phyloP scores from a whole-genome alignment of 2,797 vertebrate species.

The Ctenosaura bakeri region DNA sequence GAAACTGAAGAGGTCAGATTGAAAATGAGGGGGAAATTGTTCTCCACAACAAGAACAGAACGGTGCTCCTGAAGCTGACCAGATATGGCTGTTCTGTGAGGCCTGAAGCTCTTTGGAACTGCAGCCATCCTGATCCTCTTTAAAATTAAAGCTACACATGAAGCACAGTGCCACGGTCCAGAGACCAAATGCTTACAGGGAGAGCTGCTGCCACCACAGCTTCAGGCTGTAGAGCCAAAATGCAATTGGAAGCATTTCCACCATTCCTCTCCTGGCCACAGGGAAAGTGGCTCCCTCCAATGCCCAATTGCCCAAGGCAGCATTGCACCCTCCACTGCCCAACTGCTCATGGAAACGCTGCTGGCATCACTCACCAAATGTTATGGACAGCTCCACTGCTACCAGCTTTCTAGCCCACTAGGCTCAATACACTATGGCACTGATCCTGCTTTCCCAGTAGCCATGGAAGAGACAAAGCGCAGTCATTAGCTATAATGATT shows the following conservation, averaged over 20 bases:
- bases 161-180: slow-evolving; percentile 32
- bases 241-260: rapidly evolving
- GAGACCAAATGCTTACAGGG: slow-evolving; percentile 21
- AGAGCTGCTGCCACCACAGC: background rate
- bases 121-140: slow-evolving; percentile 26
- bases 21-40: slow-evolving; percentile 36
- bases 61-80: slow-evolving; percentile 19
- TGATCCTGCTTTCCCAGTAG: slow-evolving; percentile 40
- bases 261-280: slow-evolving; percentile 27
- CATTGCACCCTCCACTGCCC: slow-evolving; percentile 45
- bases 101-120: slow-evolving; percentile 24
- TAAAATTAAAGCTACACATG: slow-evolving; percentile 40
- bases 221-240: slow-evolving; percentile 18
- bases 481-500: slow-evolving; percentile 35
- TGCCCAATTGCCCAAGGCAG: slow-evolving; percentile 30
- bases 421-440: slow-evolving; percentile 7
- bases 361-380: slow-evolving; percentile 44
- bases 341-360: slow-evolving; percentile 44
- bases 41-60: slow-evolving; percentile 28
- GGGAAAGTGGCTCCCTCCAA: slow-evolving; percentile 22
- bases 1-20: slow-evolving; percentile 49
- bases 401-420: slow-evolving; percentile 23
- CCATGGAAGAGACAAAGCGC: slow-evolving; percentile 9
- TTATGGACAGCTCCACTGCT: slow-evolving; percentile 30
- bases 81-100: slow-evolving; percentile 33